A percentile compares a stretch with the other conserved stretches of the same genome.
Evolutionary conservation across 2,888 invertebrate genomes (phyloP).

Genomic region (Scelioninae gen. 1): DNA sequence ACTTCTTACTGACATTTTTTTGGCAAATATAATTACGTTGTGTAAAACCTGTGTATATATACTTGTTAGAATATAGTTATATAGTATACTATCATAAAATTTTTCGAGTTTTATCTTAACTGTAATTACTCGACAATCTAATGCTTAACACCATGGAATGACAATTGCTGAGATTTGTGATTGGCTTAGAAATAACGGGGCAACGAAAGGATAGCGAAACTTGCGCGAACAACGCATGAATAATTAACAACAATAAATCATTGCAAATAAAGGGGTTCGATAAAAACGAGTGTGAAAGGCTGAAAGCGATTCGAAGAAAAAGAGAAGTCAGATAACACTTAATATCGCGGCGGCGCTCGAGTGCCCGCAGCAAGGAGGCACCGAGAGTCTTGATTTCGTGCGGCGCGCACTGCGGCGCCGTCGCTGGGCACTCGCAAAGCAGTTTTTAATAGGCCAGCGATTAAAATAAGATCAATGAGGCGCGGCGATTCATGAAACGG

Average conservation of each 20-base stretch:
- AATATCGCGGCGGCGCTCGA: constrained; percentile 60
- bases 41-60: too few relatives aligned
- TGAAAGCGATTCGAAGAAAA: constrained; percentile 43
- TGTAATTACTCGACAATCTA: too few relatives aligned
- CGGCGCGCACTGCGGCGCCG: constrained; percentile 54
- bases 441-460: constrained; percentile 70
- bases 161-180: too few relatives aligned
- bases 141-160: too few relatives aligned
- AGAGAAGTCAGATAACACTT: constrained; percentile 59
- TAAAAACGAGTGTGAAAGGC: constrained; percentile 60
- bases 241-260: constrained; percentile 57
- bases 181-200: neutral
- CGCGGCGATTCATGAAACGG: constrained; percentile 60
- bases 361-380: constrained; percentile 57
- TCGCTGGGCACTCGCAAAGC: constrained; percentile 67
- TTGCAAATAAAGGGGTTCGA: constrained; percentile 51
- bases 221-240: constrained; percentile 32
- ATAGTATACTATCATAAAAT: too few relatives aligned
- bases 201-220: neutral
- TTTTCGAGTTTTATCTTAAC: too few relatives aligned
- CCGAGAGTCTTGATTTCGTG: constrained; percentile 61
- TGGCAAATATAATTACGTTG: too few relatives aligned
- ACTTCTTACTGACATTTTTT: too few relatives aligned
- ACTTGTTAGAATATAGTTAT: too few relatives aligned
- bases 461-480: constrained; percentile 71